Conservation (phyloP, 35 echinoderm and acorn worm species). For the Chiridota heheva region DNA sequence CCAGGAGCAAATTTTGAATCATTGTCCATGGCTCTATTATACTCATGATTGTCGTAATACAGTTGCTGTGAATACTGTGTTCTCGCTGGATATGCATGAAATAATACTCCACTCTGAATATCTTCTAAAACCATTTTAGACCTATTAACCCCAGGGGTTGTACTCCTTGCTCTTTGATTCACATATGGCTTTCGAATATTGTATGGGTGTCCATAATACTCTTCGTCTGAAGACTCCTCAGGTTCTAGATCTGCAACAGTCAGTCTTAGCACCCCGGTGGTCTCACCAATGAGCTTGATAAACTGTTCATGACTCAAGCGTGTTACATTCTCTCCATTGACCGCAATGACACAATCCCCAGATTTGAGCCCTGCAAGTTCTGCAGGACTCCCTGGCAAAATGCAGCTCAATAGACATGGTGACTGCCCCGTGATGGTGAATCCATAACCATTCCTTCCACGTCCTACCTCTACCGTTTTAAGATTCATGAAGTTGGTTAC, state of each 20-base stretch:
- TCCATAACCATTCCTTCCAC: slow-evolving; percentile 88
- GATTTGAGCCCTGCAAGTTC: slow-evolving; percentile 79
- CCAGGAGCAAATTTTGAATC: slow-evolving; percentile 87
- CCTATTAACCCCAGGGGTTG: slow-evolving; percentile 55
- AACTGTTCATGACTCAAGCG: slow-evolving; percentile 87
- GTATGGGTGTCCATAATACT: slow-evolving; percentile 51
- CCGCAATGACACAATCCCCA: slow-evolving; percentile 85
- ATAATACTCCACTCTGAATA: slow-evolving; percentile 52
- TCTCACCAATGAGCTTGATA: slow-evolving; percentile 89
- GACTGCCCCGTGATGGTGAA: slow-evolving; percentile 90
- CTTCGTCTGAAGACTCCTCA: slow-evolving; percentile 87
- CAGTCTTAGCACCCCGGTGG: slow-evolving; percentile 75
- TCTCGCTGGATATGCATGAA: slow-evolving; percentile 35
- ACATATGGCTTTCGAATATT: slow-evolving; percentile 36
- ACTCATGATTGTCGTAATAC: slow-evolving; percentile 17
- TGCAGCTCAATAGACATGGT: slow-evolving; percentile 87
- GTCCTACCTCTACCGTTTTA: slow-evolving; percentile 94
- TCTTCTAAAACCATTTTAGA: slow-evolving; percentile 71
- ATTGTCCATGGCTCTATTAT: not conserved
- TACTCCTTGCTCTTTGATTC: slow-evolving; percentile 56
- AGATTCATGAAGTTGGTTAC: slow-evolving; percentile 67
- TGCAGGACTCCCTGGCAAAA: slow-evolving; percentile 84
- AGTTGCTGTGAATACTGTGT: slow-evolving; percentile 36
- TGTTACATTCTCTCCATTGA: slow-evolving; percentile 96
- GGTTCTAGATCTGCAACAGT: slow-evolving; percentile 78